phyloP scores from a whole-genome alignment of 64 coral and sea anemone species.

The Platygyra sinensis region DNA sequence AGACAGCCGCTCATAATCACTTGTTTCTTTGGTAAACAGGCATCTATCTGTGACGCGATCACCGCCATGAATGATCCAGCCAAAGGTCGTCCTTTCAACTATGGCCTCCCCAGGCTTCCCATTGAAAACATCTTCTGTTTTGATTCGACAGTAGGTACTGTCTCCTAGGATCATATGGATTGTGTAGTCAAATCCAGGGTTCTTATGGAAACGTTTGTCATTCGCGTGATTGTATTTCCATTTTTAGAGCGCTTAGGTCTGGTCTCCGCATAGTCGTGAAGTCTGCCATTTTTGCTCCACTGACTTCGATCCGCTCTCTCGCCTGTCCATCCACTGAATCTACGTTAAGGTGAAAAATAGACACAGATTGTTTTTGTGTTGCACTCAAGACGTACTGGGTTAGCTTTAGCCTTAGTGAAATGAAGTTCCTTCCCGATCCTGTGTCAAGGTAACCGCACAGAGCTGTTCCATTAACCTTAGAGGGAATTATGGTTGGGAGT shows the following conservation, averaged over 20 bases:
- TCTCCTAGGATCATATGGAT: constrained; percentile 58
- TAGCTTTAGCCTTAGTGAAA: constrained; percentile 49
- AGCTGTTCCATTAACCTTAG: constrained; percentile 7
- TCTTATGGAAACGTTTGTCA: constrained; percentile 48
- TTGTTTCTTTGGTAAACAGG: constrained; percentile 33
- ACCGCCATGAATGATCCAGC: constrained; percentile 68
- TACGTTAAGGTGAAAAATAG: constrained; percentile 33
- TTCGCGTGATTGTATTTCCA: constrained; percentile 22
- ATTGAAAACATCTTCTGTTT: constrained; percentile 50
- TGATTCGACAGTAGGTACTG: constrained; percentile 58
- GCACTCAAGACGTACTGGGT: constrained; percentile 45
- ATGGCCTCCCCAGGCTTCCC: constrained; percentile 63
- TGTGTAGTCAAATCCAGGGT: constrained; percentile 40
- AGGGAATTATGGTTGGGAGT: constrained; percentile 50
- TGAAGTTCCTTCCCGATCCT: constrained; percentile 57
- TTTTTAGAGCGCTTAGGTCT: background rate
- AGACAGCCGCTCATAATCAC: constrained; percentile 45
- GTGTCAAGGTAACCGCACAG: constrained; percentile 66
- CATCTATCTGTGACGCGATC: background rate
- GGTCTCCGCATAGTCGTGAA: constrained; percentile 55
- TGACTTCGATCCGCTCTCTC: constrained; percentile 40
- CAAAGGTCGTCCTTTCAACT: constrained; percentile 60
- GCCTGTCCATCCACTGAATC: constrained; percentile 43
- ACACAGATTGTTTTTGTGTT: constrained; percentile 48
- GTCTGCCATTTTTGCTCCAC: constrained; percentile 27